Conservation (phyloP, 2,797 vertebrate species). For the Parauchenoglanis ngamensis region DNA sequence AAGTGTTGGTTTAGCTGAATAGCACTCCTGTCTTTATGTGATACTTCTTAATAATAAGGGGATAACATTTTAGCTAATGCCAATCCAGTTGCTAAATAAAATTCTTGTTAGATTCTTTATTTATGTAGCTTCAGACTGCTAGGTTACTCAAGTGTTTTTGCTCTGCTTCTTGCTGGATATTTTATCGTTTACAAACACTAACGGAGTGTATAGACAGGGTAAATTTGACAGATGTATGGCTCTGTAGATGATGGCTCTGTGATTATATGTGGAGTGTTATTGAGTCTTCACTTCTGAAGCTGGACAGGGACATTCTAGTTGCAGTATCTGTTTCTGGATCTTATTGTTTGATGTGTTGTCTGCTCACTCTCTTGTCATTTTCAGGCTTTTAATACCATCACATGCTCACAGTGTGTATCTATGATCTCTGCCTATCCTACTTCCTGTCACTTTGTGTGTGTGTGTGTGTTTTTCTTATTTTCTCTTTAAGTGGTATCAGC, state of each 20-base stretch:
- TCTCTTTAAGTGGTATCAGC: neutral
- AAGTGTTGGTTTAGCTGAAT: neutral
- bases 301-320: conserved; percentile 3
- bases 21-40: neutral
- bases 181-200: neutral
- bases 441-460: neutral
- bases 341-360: neutral
- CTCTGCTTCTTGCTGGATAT: neutral
- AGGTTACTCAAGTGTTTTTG: neutral
- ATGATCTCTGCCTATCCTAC: neutral
- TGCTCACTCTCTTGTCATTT: neutral
- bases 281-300: neutral
- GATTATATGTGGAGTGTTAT: conserved; percentile 33
- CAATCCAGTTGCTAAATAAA: neutral
- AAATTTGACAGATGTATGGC: neutral
- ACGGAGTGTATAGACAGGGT: neutral
- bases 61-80: neutral
- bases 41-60: neutral
- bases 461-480: neutral
- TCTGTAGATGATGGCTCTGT: conserved; percentile 35
- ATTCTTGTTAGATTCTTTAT: neutral
- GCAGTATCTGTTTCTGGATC: conserved; percentile 9
- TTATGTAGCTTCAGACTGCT: neutral
- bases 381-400: conserved; percentile 1
- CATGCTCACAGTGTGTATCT: neutral